Evolutionary conservation across 2,797 vertebrate genomes (phyloP), one percentile per base, ranked within the genome.

Genomic region (Clarias pachynema): DNA sequence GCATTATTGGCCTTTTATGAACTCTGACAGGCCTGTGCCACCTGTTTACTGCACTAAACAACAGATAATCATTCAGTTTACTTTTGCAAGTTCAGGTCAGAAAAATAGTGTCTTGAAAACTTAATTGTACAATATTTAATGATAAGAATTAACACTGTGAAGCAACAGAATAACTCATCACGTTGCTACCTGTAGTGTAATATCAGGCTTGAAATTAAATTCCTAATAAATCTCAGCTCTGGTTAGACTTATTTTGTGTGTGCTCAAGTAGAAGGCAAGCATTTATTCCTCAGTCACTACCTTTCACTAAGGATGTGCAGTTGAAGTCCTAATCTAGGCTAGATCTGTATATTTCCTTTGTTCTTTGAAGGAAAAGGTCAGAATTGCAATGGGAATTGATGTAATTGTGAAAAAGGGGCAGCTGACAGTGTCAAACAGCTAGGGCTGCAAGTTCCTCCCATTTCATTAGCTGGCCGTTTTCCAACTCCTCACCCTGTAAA

Each of bases 1-100:
- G 93, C 94, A 91, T 94, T 93, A 94, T 94, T 93, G 89, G 91
- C 89, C 87, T 94, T 94, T 95, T 93, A 94, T 94, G 93, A 93
- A 91, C 86, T 89, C 84, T 89, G 90, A 90, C 91, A 88, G 86
- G 77, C 81, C 68, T 78, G 87, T 82, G 74, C 81, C 87, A 85
- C 85, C 85, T 78, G 82, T 85, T 86, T 83, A 78, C 74, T 83
- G 87, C 89, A 84, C 84, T 81, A 78, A 81, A 81, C 69, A 75
- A 83, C 77, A 49, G 85, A 74, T 44, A 75, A 79, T 85, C 79
- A 29, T 80, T 82, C 49, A 24, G 79, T 84, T 84, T 84, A 69
- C 86, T 69, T 80, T 81, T 7, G 70, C 60, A 20, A 12, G 24
- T 72, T 83, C 34, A 31, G 44, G 63, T 66, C 60, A 26, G 56